Conservation (phyloP, 2,113 vertebrate genomes). For the Phalacrocorax pelagicus region DNA sequence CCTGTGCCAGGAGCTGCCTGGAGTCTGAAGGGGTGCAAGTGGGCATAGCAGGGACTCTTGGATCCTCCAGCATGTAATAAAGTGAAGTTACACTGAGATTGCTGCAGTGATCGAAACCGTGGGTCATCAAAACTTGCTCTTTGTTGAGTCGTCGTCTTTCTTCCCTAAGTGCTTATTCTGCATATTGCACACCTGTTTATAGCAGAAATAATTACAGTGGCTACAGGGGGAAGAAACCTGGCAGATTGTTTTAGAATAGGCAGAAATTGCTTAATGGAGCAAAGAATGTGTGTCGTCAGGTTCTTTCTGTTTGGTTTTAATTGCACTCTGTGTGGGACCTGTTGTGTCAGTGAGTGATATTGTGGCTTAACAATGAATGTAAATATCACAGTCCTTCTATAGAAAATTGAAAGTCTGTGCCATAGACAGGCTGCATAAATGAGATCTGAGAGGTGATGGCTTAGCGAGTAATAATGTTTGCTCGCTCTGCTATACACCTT, state of each 20-base stretch:
- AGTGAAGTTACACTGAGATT: background rate
- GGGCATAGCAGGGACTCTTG: background rate
- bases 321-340: background rate
- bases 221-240: background rate
- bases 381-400: background rate
- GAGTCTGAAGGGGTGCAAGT: background rate
- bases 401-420: background rate
- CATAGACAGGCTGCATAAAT: background rate
- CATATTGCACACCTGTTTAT: background rate
- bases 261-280: background rate
- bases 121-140: background rate
- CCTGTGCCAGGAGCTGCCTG: accelerated
- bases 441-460: background rate
- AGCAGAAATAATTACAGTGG: background rate
- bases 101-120: accelerated
- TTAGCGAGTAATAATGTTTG: background rate
- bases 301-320: constrained; percentile 15
- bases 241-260: background rate
- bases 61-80: background rate
- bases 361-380: background rate
- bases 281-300: background rate
- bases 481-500: background rate
- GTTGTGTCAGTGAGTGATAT: background rate
- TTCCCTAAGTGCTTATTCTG: constrained; percentile 2
- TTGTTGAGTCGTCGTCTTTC: background rate